Conservation (phyloP, 2,797 vertebrate species). For the Notamacropus eugenii region DNA sequence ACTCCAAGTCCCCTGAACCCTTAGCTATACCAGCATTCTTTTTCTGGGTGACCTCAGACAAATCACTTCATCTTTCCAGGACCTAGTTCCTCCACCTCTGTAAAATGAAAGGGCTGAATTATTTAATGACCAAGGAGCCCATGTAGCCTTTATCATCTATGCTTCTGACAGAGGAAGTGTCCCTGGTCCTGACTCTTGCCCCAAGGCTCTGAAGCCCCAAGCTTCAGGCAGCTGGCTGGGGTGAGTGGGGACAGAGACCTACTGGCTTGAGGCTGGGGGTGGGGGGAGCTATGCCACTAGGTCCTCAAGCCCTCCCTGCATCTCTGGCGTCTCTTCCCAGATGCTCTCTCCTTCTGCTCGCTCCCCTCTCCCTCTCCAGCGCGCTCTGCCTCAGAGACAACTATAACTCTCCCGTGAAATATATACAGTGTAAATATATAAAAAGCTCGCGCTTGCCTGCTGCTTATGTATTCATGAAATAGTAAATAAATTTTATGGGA, state of each 20-base stretch:
- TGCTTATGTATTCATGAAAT: slow-evolving; percentile 92
- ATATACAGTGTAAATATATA: slow-evolving; percentile 91
- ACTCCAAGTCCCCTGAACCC: not conserved
- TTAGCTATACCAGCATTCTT: not conserved
- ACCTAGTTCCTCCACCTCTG: not conserved
- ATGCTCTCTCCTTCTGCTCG: slow-evolving; percentile 86
- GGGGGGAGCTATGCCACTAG: not conserved
- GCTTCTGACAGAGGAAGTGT: not conserved
- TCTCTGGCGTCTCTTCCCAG: slow-evolving; percentile 67
- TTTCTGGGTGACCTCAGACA: not conserved
- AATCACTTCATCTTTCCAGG: not conserved
- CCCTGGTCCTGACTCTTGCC: not conserved
- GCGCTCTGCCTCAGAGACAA: slow-evolving; percentile 86
- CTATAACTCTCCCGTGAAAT: slow-evolving; percentile 89
- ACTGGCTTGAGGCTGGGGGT: not conserved
- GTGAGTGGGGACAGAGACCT: not conserved
- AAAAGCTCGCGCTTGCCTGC: slow-evolving; percentile 89
- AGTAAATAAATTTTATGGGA: slow-evolving; percentile 92
- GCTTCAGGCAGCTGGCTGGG: not conserved
- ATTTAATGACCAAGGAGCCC: not conserved
- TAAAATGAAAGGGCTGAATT: not conserved
- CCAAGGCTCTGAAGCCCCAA: not conserved
- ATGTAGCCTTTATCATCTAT: not conserved
- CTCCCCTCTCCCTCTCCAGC: slow-evolving; percentile 68
- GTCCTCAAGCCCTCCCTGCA: not conserved